Conservation (phyloP, 2,797 vertebrate species). For the Iguana delicatissima region DNA sequence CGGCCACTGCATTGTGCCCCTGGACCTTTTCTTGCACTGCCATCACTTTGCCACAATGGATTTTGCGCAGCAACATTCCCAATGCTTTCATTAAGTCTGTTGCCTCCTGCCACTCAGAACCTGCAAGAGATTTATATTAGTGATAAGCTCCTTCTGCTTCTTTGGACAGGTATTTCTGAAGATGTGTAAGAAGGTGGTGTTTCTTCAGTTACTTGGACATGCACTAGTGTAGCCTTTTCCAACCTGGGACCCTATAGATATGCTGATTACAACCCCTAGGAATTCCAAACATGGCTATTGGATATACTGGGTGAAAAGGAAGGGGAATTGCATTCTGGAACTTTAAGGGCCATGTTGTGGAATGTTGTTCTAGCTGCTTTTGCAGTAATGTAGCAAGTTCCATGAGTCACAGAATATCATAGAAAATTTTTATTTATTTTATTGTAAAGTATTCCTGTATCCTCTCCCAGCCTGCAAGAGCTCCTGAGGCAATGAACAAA, state of each 20-base stretch:
- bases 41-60: not conserved
- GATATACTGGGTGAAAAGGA: not conserved
- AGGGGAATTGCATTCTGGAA: not conserved
- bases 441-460: no score
- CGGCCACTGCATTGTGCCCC: not conserved
- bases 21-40: not conserved
- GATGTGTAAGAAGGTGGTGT: not conserved
- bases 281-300: not conserved
- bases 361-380: not conserved
- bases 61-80: conserved; percentile 48
- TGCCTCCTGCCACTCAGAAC: conserved; percentile 56
- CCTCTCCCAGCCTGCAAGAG: no score
- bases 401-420: no score
- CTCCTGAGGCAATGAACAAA: no score
- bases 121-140: not conserved
- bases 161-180: not conserved
- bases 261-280: no score
- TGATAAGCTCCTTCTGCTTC: not conserved
- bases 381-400: not conserved
- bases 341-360: not conserved
- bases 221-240: not conserved
- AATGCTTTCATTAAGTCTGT: conserved; percentile 64
- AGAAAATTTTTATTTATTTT: no score
- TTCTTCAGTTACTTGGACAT: not conserved
- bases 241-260: not conserved